phyloP scores from a whole-genome alignment of 2,113 vertebrate species.

The Daphoenositta chrysoptera region DNA sequence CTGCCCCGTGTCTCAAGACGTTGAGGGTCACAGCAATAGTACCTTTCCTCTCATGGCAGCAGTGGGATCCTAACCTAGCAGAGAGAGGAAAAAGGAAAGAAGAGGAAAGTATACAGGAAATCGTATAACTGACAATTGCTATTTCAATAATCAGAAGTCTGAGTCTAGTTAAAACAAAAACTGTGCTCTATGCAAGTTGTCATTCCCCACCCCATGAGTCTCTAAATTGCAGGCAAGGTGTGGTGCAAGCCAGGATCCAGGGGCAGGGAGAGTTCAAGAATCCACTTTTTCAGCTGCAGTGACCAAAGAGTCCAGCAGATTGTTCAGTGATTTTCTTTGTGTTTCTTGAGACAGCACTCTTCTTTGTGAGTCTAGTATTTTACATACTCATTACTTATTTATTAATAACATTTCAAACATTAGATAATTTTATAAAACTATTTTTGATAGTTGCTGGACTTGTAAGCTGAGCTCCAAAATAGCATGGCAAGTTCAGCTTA shows the following conservation, averaged over 20 bases:
- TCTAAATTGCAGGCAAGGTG: neutral
- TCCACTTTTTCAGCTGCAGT: neutral
- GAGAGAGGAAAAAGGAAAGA: neutral
- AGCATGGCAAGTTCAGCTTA: neutral
- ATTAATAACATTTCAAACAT: neutral
- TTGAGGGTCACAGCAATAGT: too few species aligned
- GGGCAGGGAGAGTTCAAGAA: neutral
- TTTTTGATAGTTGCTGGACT: neutral
- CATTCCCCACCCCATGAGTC: neutral
- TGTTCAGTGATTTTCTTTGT: neutral
- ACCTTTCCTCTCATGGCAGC: too few species aligned
- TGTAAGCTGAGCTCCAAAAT: neutral
- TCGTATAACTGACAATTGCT: neutral
- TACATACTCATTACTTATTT: neutral
- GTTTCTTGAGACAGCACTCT: neutral
- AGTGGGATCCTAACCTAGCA: neutral
- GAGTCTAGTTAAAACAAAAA: neutral
- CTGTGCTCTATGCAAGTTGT: neutral
- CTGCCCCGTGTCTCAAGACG: too few species aligned
- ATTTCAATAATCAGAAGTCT: neutral
- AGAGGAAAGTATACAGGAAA: neutral
- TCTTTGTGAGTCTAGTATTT: neutral
- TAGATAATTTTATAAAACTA: neutral
- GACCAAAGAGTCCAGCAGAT: neutral
- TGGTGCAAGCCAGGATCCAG: neutral